A percentile compares a stretch with the other conserved stretches of the same genome.
phyloP scores from a whole-genome alignment of 2,797 vertebrate genomes.

The Eupleurogrammus muticus region DNA sequence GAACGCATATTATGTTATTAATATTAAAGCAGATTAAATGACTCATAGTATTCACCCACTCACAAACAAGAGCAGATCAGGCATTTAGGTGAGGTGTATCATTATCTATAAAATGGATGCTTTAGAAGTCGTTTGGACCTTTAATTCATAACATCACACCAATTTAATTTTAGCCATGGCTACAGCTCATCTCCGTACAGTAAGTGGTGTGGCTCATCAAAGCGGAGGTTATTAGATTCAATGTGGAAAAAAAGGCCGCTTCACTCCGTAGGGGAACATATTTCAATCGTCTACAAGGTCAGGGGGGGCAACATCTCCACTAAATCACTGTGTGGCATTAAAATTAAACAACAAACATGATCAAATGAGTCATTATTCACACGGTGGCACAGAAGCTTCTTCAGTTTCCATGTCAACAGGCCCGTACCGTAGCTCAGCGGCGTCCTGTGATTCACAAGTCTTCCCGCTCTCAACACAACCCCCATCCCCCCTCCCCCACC shows the following conservation, averaged over 20 bases:
- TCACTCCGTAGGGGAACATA: background rate
- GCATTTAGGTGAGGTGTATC: constrained; percentile 28
- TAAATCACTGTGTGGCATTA: constrained; percentile 3
- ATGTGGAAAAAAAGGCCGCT: constrained; percentile 21
- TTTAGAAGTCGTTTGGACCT: constrained; percentile 40
- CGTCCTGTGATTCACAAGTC: constrained; percentile 21
- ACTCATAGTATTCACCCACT: constrained; percentile 41
- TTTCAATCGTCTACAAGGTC: constrained; percentile 24
- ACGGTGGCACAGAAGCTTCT: constrained; percentile 42
- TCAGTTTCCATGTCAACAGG: constrained; percentile 75
- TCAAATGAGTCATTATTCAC: constrained; percentile 42
- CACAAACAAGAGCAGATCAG: constrained; percentile 19
- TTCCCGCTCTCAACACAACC: constrained; percentile 14
- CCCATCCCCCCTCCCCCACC: background rate
- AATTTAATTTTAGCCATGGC: constrained; percentile 32
- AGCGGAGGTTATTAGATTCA: constrained; percentile 31
- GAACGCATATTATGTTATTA: constrained; percentile 9
- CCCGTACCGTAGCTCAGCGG: constrained; percentile 25
- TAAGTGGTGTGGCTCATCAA: constrained; percentile 27
- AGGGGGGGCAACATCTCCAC: constrained; percentile 4
- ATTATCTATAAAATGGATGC: constrained; percentile 26
- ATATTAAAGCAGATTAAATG: constrained; percentile 46
- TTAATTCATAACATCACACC: constrained; percentile 16
- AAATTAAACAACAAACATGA: constrained; percentile 32
- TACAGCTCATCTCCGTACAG: constrained; percentile 18